Base-by-base conservation (phyloP, 2,888 invertebrate species). In the Caenorhabditis drosophilae region DNA sequence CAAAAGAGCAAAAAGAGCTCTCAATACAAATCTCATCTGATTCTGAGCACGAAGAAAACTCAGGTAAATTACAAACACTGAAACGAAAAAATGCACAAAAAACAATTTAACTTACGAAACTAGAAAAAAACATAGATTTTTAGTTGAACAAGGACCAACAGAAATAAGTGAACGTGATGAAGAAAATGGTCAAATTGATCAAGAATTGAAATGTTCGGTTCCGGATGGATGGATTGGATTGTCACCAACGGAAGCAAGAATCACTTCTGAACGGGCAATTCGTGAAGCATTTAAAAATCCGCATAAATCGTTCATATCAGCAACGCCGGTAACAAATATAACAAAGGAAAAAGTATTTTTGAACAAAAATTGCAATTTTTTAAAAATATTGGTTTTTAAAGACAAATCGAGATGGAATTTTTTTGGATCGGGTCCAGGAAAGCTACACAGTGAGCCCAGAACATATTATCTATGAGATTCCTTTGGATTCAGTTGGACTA, bases 401-500 rank as follows among this genome's bases (percentile, higher is more conserved):
- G 31, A 46, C 20, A 2, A 18, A 4, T 2, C 15, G 35, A 25
- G 34, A 47, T 16, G 22, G 47, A 4, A 18, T 31, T n/a, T 18
- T 47, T 34, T 35, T 35, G 15, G 47, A 35, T 1, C 7, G 12
- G 16, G 47, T 47, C 4, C 12, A 3, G n/a, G 46, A 34, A 18
- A 16, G n/a, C 2, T 34, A 23, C 20, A 4, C 15, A 31, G 15
- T 47, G 34, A 34, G 23, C 11, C 22, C 34, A 4, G 47, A 47
- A 6, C 47, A 47, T 38, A 47, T 23, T 0, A 42, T 64, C 4
- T 64, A 54, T 20, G 64, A 58, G 12, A 26, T 64, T 18, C 58
- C 58, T n/a, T 22, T 58, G 15, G 58, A 64, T 15, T 48, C 45
- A 9, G 54, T 53, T 31, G 49, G 47, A 23, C 36, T 64, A 1